A percentile compares a stretch with the other conserved stretches of the same genome.
Conservation (phyloP, 2,113 vertebrate species). For the Phalacrocorax pelagicus region DNA sequence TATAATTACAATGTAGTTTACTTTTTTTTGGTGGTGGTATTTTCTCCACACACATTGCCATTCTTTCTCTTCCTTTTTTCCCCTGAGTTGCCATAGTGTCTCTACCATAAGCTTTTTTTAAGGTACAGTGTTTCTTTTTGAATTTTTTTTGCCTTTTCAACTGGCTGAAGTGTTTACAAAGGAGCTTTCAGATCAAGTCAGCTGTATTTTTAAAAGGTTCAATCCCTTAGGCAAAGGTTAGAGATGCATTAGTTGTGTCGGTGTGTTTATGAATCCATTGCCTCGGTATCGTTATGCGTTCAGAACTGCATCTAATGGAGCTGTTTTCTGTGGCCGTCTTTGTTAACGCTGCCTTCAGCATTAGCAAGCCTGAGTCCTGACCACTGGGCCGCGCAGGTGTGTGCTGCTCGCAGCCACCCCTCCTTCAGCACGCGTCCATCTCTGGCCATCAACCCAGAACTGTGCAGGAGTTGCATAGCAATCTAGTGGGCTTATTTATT, state of each 20-base stretch:
- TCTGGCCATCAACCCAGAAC: not conserved
- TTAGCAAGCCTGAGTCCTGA: not conserved
- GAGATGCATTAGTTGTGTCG: not conserved
- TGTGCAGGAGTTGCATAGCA: not conserved
- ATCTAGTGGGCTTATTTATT: not conserved
- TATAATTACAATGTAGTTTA: not conserved
- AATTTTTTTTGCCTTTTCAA: not conserved
- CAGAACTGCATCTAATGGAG: not conserved
- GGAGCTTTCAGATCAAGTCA: not conserved
- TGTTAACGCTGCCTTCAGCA: not conserved
- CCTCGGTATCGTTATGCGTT: fast-evolving
- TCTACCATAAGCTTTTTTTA: not conserved
- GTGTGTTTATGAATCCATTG: not conserved
- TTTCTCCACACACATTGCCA: not conserved
- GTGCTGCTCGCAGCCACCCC: not conserved
- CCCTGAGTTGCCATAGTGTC: not conserved
- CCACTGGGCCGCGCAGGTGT: fast-evolving
- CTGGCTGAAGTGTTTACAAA: not conserved
- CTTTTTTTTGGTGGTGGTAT: not conserved
- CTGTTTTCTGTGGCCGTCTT: not conserved
- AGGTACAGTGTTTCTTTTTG: not conserved
- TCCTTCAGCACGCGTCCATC: not conserved
- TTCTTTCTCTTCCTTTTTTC: not conserved
- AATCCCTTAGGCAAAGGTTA: not conserved
- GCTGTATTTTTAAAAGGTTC: not conserved